These are phyloP conservation scores for Artibeus jamaicensis DNA, from an alignment of 2,797 vertebrate species.

Conservation along the genomic window DNA sequence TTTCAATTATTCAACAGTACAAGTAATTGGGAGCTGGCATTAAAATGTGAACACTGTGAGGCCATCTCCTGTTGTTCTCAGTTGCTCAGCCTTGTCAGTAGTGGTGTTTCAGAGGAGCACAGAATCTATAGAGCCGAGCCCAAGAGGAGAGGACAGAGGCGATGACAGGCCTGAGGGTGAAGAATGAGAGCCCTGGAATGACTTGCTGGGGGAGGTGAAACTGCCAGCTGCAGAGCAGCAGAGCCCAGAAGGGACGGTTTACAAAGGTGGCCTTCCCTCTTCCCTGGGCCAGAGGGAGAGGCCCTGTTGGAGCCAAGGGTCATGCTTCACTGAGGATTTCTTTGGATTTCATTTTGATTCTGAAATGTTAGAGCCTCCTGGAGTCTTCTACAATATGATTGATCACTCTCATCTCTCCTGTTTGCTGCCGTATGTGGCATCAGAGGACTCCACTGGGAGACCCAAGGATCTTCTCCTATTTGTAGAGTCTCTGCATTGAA, in stretches of 20 bases:
- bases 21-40: constrained; percentile 62
- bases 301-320: background rate
- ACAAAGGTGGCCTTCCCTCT: background rate
- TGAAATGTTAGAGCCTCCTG: constrained; percentile 17
- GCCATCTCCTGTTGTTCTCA: constrained; percentile 58
- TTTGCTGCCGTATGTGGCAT: background rate
- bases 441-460: background rate
- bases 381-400: background rate
- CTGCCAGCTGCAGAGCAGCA: background rate
- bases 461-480: background rate
- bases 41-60: constrained; percentile 37
- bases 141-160: background rate
- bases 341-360: constrained; percentile 8
- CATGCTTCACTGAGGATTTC: background rate
- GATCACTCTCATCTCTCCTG: background rate
- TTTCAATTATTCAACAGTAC: constrained; percentile 71
- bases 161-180: background rate
- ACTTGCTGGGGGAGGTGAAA: background rate
- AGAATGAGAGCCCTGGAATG: background rate
- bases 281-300: background rate
- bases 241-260: background rate
- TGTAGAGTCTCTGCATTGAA: background rate
- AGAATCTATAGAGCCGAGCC: constrained; percentile 13
- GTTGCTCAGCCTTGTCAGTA: constrained; percentile 13
- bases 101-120: constrained; percentile 17